Percentiles rank a stretch among this genome's conserved stretches.
phyloP scores from a whole-genome alignment of 1,140 invertebrate genomes.

The Neodiprion pinetum region DNA sequence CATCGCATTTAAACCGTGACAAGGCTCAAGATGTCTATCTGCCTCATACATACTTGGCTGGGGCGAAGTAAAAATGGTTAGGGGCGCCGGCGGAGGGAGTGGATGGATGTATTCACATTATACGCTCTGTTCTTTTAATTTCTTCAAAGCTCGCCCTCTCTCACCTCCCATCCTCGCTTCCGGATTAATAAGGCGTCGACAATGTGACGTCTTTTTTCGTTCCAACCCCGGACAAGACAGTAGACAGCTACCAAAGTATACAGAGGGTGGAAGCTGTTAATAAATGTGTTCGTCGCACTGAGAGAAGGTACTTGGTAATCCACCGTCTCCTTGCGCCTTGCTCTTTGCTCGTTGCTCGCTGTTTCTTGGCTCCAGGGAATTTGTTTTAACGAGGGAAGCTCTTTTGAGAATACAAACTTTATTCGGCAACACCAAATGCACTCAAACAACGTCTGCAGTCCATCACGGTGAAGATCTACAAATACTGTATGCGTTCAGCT shows the following conservation, averaged over 20 bases:
- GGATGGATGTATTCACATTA: constrained; percentile 61
- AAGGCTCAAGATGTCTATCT: constrained; percentile 58
- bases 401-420: constrained; percentile 49
- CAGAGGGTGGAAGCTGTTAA: constrained; percentile 49
- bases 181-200: constrained; percentile 63
- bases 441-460: constrained; percentile 1
- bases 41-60: constrained; percentile 55
- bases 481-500: no score
- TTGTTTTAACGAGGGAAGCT: constrained; percentile 55
- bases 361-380: constrained; percentile 41
- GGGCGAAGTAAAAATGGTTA: constrained; percentile 52
- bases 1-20: constrained; percentile 57
- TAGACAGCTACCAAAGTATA: constrained; percentile 53
- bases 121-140: constrained; percentile 63
- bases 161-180: constrained; percentile 34
- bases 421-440: constrained; percentile 33
- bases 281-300: constrained; percentile 53
- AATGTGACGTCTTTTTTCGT: constrained; percentile 57
- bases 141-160: constrained; percentile 55
- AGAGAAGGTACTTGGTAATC: constrained; percentile 26
- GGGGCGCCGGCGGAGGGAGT: constrained; percentile 30
- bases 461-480: no score
- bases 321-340: constrained; percentile 23
- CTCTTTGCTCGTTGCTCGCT: not conserved
- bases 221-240: constrained; percentile 40